A percentile compares a stretch with the other conserved stretches of the same genome.
Conservation (phyloP, 2,797 vertebrate genomes). For the Todus mexicanus region DNA sequence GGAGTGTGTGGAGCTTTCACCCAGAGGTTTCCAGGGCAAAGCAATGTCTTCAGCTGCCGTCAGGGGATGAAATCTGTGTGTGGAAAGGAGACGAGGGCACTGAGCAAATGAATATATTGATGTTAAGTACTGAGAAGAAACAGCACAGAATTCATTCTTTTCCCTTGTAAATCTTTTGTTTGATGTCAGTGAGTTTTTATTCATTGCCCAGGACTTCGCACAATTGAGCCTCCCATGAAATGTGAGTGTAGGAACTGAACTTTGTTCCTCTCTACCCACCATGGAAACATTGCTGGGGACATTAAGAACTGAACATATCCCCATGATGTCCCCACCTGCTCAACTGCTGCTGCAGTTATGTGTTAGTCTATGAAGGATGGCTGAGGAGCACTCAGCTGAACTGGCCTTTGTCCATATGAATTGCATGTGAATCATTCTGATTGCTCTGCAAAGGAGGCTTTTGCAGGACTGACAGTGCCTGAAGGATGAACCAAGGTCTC, state of each 20-base stretch:
- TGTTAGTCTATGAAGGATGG: background rate
- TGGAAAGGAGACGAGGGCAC: background rate
- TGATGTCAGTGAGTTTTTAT: background rate
- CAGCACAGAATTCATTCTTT: background rate
- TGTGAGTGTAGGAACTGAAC: background rate
- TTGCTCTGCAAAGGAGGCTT: background rate
- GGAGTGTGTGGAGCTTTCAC: background rate
- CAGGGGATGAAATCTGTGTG: constrained; percentile 54
- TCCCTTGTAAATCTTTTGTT: background rate
- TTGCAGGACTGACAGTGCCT: background rate
- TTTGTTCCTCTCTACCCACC: background rate
- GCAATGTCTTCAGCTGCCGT: background rate
- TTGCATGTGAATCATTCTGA: background rate
- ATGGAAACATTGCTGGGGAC: background rate
- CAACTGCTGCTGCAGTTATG: background rate
- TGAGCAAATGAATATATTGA: background rate
- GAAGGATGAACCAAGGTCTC: background rate
- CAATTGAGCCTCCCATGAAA: background rate
- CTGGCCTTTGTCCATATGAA: background rate
- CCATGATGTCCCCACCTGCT: background rate
- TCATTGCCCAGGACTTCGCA: background rate
- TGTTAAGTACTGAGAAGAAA: background rate
- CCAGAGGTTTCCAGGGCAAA: background rate
- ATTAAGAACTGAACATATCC: background rate
- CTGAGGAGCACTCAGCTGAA: background rate